Conservation (phyloP, 2,888 invertebrate species). For the Scrobipalpa costella region DNA sequence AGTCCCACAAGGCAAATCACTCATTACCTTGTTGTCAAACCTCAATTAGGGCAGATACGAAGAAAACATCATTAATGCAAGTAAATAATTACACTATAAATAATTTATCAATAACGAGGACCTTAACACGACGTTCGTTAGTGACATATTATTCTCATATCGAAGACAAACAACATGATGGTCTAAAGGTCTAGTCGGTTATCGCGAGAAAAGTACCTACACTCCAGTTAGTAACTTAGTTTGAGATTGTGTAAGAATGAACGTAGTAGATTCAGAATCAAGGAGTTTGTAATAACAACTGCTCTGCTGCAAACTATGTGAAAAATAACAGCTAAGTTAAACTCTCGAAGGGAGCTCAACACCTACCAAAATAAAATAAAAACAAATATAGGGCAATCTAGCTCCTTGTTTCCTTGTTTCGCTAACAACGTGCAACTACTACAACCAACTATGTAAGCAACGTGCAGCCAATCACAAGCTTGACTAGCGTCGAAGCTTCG, state of each 20-base stretch:
- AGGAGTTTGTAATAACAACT: too few relatives aligned
- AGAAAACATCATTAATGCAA: background rate
- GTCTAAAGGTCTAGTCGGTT: conserved; percentile 18
- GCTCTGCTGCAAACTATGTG: too few relatives aligned
- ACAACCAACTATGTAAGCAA: conserved; percentile 1
- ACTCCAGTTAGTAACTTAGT: background rate
- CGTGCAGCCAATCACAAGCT: conserved; percentile 2
- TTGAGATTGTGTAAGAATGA: background rate
- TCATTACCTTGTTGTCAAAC: background rate
- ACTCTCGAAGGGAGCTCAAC: too few relatives aligned
- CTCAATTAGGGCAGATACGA: conserved; percentile 19
- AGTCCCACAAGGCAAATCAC: background rate
- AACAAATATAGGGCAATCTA: too few relatives aligned
- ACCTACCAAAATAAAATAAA: too few relatives aligned
- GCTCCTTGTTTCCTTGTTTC: too few relatives aligned
- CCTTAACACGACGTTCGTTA: conserved; percentile 26
- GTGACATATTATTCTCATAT: conserved; percentile 27
- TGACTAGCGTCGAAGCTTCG: background rate
- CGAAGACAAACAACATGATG: conserved; percentile 31
- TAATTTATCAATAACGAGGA: conserved; percentile 21
- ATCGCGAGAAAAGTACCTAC: conserved; percentile 20
- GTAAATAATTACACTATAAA: conserved; percentile 13
- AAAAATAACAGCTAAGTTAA: too few relatives aligned
- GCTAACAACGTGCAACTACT: too few relatives aligned
- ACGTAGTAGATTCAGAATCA: too few relatives aligned